phyloP scores from a whole-genome alignment of 2,113 vertebrate species.

The Leucopsar rothschildi region DNA sequence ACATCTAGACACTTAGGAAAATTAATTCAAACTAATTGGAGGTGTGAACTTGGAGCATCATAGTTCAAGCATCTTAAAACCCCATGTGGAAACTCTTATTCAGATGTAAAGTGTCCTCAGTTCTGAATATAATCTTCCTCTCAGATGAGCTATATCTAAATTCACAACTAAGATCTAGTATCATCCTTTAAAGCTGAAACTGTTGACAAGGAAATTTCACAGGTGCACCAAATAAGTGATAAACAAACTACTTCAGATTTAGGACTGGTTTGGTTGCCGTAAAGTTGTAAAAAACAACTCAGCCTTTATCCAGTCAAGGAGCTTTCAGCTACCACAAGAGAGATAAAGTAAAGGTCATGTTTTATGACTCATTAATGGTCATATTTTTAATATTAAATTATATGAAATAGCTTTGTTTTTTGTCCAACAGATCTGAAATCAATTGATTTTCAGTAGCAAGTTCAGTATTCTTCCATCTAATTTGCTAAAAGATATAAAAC shows the following conservation, averaged over 20 bases:
- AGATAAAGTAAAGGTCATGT: background rate
- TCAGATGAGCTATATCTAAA: constrained; percentile 49
- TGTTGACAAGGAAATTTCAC: constrained; percentile 63
- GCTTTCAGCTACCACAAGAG: background rate
- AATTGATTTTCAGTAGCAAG: background rate
- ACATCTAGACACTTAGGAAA: constrained; percentile 62
- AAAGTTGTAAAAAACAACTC: background rate
- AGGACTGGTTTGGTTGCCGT: constrained; percentile 29
- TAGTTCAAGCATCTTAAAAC: constrained; percentile 56
- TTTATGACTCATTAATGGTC: background rate
- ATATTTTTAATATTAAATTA: background rate
- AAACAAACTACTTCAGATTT: constrained; percentile 68
- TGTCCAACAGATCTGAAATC: background rate
- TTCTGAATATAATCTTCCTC: constrained; percentile 58
- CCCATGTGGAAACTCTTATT: constrained; percentile 64
- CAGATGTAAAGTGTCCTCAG: constrained; percentile 58
- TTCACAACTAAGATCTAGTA: constrained; percentile 45
- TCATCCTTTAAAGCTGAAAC: constrained; percentile 43
- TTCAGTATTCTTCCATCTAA: background rate
- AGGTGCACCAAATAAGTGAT: constrained; percentile 59
- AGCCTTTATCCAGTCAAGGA: background rate
- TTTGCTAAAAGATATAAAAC: background rate
- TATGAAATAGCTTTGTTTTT: background rate
- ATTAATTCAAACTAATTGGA: constrained; percentile 68
- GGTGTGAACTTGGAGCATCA: constrained; percentile 51